A percentile compares a stretch with the other conserved stretches of the same genome.
Conservation (phyloP, 1,140 invertebrate species). For the Nylanderia fulva region DNA sequence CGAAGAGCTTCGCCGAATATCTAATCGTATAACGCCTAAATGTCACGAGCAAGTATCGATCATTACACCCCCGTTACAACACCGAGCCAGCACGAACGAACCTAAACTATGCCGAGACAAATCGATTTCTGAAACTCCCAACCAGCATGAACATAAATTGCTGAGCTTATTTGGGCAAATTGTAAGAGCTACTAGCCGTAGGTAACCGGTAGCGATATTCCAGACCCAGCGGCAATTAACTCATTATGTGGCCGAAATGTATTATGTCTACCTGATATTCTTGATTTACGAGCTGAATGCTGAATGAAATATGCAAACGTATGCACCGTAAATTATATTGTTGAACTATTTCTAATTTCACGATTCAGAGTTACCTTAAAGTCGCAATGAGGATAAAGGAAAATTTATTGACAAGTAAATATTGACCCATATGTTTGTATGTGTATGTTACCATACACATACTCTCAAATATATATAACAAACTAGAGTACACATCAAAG, state of each 20-base stretch:
- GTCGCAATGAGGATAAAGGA: background rate
- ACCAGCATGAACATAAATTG: conserved; percentile 29
- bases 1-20: too few relatives aligned
- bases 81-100: background rate
- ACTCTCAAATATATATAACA: too few relatives aligned
- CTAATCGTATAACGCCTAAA: background rate
- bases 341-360: background rate
- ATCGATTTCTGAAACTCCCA: conserved; percentile 36
- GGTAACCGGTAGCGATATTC: conserved; percentile 44
- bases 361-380: conserved; percentile 22
- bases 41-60: background rate
- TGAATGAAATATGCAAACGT: conserved; percentile 51
- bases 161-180: conserved; percentile 55
- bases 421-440: background rate
- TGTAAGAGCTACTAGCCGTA: conserved; percentile 43
- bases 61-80: background rate
- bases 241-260: conserved; percentile 54
- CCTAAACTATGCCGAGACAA: background rate
- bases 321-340: conserved; percentile 5
- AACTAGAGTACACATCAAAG: background rate
- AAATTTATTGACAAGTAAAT: conserved; percentile 20
- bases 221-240: conserved; percentile 49
- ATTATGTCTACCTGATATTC: conserved; percentile 54
- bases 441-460: background rate
- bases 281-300: conserved; percentile 45